Evolutionary conservation across 2,113 vertebrate species (phyloP).

Genomic region (Ceyx melanurus): DNA sequence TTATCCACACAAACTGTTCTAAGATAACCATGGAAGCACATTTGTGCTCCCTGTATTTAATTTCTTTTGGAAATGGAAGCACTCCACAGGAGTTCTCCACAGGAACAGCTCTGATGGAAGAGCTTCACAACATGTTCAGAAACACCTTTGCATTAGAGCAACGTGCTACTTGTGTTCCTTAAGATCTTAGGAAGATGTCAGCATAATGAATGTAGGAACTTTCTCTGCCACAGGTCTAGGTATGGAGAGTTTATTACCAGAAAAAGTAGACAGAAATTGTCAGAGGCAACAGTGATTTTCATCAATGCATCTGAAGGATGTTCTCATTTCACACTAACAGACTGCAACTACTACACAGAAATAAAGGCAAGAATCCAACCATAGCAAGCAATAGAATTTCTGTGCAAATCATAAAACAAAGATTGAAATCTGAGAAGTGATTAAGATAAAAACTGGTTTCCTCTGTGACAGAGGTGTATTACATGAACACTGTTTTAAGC

Average conservation of each 20-base stretch:
- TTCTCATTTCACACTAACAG: background rate
- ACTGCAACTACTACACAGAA: background rate
- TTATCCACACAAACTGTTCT: background rate
- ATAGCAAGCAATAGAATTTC: background rate
- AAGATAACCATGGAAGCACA: background rate
- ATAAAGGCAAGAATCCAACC: background rate
- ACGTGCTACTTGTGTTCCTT: background rate
- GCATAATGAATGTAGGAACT: background rate
- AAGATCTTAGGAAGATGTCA: background rate
- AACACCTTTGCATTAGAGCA: background rate
- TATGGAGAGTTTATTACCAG: background rate
- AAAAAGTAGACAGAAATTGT: background rate
- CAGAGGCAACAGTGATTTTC: background rate
- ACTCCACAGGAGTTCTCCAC: background rate
- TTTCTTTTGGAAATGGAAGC: background rate
- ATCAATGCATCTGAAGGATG: background rate
- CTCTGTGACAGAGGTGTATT: background rate
- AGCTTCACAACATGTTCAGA: background rate
- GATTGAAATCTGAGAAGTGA: background rate
- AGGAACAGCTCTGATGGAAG: background rate
- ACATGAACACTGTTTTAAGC: background rate
- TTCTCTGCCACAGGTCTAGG: background rate
- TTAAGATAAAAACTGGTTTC: background rate
- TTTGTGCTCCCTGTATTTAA: background rate
- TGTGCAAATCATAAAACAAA: background rate